phyloP scores from a whole-genome alignment of 1,140 invertebrate species.

The Homarus americanus region DNA sequence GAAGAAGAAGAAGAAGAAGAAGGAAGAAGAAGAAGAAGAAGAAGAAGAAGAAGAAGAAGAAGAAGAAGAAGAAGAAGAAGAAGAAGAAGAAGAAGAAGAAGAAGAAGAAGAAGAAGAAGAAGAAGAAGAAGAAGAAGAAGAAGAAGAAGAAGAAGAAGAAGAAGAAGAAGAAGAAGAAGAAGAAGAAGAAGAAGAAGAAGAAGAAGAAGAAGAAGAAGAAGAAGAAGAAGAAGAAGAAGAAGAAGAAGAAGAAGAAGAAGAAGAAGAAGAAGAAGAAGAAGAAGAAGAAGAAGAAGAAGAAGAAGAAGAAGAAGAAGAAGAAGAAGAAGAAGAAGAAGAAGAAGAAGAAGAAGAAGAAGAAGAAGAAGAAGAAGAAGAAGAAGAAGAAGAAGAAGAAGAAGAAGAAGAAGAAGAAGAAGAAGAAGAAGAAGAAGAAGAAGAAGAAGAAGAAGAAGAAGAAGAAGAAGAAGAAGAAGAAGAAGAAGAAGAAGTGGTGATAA shows the following conservation, averaged over 20 bases:
- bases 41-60: neutral
- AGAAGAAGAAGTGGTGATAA: no score
- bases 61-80: neutral
- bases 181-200: neutral
- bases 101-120: neutral
- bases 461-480: slow-evolving; percentile 10
- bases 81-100: neutral
- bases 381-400: slow-evolving; percentile 6
- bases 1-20: neutral
- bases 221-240: slow-evolving; percentile 13
- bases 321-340: neutral
- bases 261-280: neutral
- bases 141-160: slow-evolving; percentile 3
- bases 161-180: neutral
- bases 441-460: slow-evolving; percentile 16
- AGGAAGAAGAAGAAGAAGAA: neutral
- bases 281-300: neutral
- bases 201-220: neutral
- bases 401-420: neutral
- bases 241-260: slow-evolving; percentile 16
- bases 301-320: neutral
- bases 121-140: neutral
- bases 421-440: neutral
- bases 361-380: neutral
- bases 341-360: neutral